Conservation (phyloP, 2,797 vertebrate species). For the Trachurus trachurus region DNA sequence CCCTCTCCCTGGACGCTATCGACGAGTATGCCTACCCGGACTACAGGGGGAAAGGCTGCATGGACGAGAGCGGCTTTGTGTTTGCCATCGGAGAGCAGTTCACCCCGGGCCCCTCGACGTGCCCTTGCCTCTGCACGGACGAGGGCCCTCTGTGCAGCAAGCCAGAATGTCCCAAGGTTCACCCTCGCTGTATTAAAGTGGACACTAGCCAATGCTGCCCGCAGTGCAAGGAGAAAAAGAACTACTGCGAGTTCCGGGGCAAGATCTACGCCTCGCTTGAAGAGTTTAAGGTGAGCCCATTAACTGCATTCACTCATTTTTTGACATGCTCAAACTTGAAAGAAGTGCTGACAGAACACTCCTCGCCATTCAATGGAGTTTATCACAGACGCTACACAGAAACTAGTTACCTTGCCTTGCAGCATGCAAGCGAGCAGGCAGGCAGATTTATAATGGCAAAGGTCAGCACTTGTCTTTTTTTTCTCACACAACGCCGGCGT, state of each 20-base stretch:
- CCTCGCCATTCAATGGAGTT: constrained; percentile 61
- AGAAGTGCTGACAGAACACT: constrained; percentile 74
- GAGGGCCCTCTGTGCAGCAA: constrained; percentile 96
- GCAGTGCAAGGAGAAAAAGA: constrained; percentile 96
- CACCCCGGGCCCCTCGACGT: constrained; percentile 95
- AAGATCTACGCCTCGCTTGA: constrained; percentile 94
- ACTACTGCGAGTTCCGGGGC: constrained; percentile 97
- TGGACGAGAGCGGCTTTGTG: constrained; percentile 98
- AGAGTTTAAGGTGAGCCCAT: constrained; percentile 96
- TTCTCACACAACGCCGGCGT: constrained; percentile 62
- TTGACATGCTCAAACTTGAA: constrained; percentile 59
- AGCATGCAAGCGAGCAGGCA: constrained; percentile 65
- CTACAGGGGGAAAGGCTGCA: constrained; percentile 98
- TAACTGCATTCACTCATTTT: constrained; percentile 62
- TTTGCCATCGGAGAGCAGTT: constrained; percentile 98
- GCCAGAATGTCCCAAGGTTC: constrained; percentile 96
- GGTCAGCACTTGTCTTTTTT: constrained; percentile 79
- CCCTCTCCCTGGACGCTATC: constrained; percentile 88
- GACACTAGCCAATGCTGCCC: constrained; percentile 99
- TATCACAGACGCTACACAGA: constrained; percentile 66
- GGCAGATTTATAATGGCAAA: constrained; percentile 83
- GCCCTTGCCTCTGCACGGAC: constrained; percentile 98
- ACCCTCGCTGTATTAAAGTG: constrained; percentile 96
- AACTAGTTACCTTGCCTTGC: constrained; percentile 62
- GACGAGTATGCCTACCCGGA: constrained; percentile 98